A percentile compares a stretch with the other conserved stretches of the same genome.
phyloP scores from a whole-genome alignment of 2,888 invertebrate species.

The Exephanes ischioxanthus region DNA sequence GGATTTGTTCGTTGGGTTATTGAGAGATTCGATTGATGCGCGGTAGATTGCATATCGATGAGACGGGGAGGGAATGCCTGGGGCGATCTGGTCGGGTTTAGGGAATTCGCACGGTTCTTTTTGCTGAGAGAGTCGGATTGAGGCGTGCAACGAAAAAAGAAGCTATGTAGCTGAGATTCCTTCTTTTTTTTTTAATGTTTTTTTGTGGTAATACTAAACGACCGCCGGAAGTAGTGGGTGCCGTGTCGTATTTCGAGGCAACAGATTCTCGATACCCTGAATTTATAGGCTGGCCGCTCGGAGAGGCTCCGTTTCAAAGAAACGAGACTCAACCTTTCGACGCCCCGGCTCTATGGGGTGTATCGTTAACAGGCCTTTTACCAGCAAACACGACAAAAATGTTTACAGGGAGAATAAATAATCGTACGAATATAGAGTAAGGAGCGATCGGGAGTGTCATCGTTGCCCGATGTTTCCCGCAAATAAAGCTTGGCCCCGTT shows the following conservation, averaged over 20 bases:
- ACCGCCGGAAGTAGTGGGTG: constrained; percentile 73
- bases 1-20: constrained; percentile 13
- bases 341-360: neutral
- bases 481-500: neutral
- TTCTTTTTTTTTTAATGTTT: too few species aligned
- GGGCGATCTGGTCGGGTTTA: neutral
- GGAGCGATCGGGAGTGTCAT: constrained; percentile 30
- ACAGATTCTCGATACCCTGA: constrained; percentile 43
- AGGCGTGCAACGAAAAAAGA: constrained; percentile 53
- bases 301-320: neutral
- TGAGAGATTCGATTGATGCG: constrained; percentile 23
- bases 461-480: neutral
- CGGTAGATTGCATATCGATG: neutral
- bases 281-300: constrained; percentile 27
- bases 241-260: constrained; percentile 26
- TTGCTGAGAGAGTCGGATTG: constrained; percentile 50
- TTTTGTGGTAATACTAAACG: neutral
- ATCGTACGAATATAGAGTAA: neutral
- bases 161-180: neutral
- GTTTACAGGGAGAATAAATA: neutral
- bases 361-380: constrained; percentile 16
- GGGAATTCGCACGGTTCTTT: neutral
- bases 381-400: neutral
- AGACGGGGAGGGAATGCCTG: neutral
- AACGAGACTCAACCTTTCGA: constrained; percentile 27